Base-by-base conservation (phyloP, 2,113 vertebrate genomes). In the Hepsetus odoe region DNA sequence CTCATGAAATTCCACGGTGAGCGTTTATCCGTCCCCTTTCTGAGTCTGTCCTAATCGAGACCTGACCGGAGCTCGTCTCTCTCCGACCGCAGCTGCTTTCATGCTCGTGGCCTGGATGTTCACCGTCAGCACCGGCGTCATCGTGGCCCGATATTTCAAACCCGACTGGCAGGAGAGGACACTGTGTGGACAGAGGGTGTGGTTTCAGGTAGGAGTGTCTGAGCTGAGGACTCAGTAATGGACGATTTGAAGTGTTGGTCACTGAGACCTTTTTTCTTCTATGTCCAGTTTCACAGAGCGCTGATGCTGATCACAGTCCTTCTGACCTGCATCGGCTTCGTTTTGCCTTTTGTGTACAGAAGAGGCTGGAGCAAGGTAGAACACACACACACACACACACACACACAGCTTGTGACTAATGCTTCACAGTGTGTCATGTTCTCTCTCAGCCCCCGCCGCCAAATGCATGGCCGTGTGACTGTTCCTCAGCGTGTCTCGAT, bases 41-140 rank as follows among this genome's bases (percentile, higher is more conserved):
- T n/a, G n/a, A n/a, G n/a, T n/a, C 11, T 18, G 24, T 13, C 20
- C 3, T 22, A 22, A 7, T 66, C 20, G 10, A 40, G 49, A 51
- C 7, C 1, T 61, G 6, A 24, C 26, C 35, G 32, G 46, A n/a
- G 5, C n/a, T 12, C 42, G 44, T 62, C 77, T 32, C 26, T 14
- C 22, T 70, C 24, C 33, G 0, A 81, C 78, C 62, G 14, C 70
- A 97, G 96, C 93, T 82, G 89, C 87, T 0, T 78, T 96, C 0
- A 97, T 97, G 95, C 92, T 95, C 77, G 82, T 94, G 74, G 93
- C 91, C 7, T 97, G 95, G 96, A 92, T 96, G 89, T 93, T 91
- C 0, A 88, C 90, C 0, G 94, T 90, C 58, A 95, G 92, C 74
- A 87, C 92, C 51, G 96, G 93, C 4, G 92, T 95, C 18, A 85